These are phyloP conservation scores for Styela clava DNA, from an alignment of 23 tunicate species.

Conservation along the genomic window DNA sequence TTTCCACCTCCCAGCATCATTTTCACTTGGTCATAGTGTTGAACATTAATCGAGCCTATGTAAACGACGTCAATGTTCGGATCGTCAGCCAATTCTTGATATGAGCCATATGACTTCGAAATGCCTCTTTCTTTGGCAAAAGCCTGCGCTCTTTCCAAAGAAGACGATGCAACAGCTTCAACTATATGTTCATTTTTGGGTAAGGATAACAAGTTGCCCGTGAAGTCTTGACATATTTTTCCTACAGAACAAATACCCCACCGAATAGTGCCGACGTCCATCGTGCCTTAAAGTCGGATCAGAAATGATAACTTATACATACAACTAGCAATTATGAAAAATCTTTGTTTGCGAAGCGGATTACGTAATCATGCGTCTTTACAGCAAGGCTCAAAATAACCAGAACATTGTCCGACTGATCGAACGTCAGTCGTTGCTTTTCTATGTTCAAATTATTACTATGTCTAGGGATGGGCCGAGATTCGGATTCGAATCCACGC, in stretches of 20 bases:
- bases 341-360: too few species aligned
- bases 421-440: too few species aligned
- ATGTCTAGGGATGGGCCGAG: too few species aligned
- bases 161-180: constrained; percentile 56
- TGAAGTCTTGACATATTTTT: constrained; percentile 76
- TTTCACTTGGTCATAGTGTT: constrained; percentile 44
- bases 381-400: too few species aligned
- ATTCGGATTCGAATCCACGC: too few species aligned
- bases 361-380: too few species aligned
- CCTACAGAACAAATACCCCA: constrained; percentile 93
- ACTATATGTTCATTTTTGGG: constrained; percentile 53
- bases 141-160: constrained; percentile 32
- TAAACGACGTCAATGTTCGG: constrained; percentile 59
- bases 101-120: constrained; percentile 39
- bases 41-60: constrained; percentile 47
- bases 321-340: too few species aligned
- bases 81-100: constrained; percentile 45
- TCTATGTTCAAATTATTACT: too few species aligned
- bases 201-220: constrained; percentile 23
- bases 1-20: constrained; percentile 78
- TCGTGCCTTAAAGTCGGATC: not conserved
- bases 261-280: too few species aligned
- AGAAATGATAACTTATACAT: too few species aligned
- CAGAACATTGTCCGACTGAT: too few species aligned
- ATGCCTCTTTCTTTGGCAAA: constrained; percentile 38